Evolutionary conservation across 2,888 invertebrate genomes (phyloP).

Genomic region (Lamellibrachia satsuma): DNA sequence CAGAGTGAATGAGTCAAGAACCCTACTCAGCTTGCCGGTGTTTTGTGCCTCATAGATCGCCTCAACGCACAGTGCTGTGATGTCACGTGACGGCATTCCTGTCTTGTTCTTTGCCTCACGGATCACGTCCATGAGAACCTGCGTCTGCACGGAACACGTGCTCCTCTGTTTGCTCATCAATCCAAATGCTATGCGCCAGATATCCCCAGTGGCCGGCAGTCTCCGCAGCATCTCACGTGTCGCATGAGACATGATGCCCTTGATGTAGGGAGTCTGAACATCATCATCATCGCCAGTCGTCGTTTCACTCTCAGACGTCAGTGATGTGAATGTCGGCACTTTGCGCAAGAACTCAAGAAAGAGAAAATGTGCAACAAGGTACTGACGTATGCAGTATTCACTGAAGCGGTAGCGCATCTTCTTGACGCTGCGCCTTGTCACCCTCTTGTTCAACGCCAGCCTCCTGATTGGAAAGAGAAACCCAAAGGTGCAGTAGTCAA

Average conservation of each 20-base stretch:
- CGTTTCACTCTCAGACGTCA: not conserved
- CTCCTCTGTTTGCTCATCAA: conserved; percentile 28
- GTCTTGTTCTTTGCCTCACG: conserved; percentile 28
- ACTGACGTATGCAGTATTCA: conserved; percentile 33
- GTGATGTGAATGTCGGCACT: conserved; percentile 18
- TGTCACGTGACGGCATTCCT: conserved; percentile 34
- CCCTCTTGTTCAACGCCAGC: not conserved
- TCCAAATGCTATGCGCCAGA: conserved; percentile 40
- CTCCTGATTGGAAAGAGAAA: not conserved
- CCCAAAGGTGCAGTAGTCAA: not conserved
- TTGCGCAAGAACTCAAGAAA: conserved; percentile 28
- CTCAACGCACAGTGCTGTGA: conserved; percentile 40
- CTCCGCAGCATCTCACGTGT: conserved; percentile 33
- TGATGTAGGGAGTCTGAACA: not conserved
- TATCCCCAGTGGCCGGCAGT: conserved; percentile 36
- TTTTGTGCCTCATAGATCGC: conserved; percentile 40
- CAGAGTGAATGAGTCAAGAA: conserved; percentile 38
- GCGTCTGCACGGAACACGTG: conserved; percentile 24
- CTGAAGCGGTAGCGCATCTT: conserved; percentile 31
- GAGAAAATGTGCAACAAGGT: conserved; percentile 35
- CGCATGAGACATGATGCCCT: conserved; percentile 6
- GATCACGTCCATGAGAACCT: conserved; percentile 33
- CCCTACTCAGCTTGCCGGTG: conserved; percentile 29
- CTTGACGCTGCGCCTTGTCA: conserved; percentile 18
- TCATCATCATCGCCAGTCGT: not conserved